Percentiles rank a stretch among this genome's conserved stretches.
Conservation (phyloP, 2,113 vertebrate genomes). For the Tragulus kanchil region DNA sequence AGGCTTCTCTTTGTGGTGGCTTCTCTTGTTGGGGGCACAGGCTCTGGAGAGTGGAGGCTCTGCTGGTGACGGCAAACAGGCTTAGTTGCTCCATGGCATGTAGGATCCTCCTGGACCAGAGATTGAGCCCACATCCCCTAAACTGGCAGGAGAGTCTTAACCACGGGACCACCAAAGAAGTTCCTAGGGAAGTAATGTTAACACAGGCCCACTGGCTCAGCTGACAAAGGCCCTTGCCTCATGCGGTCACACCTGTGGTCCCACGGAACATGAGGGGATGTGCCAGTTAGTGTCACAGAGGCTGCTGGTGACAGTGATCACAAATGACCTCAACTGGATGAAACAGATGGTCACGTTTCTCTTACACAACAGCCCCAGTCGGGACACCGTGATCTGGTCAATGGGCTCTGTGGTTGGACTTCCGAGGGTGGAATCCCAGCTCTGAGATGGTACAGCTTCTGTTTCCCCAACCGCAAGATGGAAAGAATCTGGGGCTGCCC, state of each 20-base stretch:
- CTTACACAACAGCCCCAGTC: neutral
- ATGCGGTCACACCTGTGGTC: neutral
- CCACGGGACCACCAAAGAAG: no score
- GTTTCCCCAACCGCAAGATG: neutral
- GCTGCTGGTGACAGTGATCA: neutral
- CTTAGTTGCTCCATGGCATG: no score
- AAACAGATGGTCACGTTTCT: neutral
- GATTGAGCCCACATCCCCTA: no score
- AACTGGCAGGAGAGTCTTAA: no score
- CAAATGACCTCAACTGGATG: neutral
- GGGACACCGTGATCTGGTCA: neutral
- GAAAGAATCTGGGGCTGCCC: accelerated
- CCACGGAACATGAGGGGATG: neutral
- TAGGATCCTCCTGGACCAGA: no score
- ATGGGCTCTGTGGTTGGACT: neutral
- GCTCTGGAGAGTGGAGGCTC: no score
- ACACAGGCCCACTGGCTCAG: neutral
- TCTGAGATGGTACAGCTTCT: neutral
- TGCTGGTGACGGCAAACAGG: no score
- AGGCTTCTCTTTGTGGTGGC: no score
- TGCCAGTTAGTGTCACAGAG: no score
- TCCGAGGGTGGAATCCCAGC: neutral
- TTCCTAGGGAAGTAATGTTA: no score
- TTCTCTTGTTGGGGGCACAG: no score
- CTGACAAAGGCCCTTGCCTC: neutral